Base-by-base conservation (phyloP, 2,888 invertebrate genomes). In the Omphaloscelis lunosa region DNA sequence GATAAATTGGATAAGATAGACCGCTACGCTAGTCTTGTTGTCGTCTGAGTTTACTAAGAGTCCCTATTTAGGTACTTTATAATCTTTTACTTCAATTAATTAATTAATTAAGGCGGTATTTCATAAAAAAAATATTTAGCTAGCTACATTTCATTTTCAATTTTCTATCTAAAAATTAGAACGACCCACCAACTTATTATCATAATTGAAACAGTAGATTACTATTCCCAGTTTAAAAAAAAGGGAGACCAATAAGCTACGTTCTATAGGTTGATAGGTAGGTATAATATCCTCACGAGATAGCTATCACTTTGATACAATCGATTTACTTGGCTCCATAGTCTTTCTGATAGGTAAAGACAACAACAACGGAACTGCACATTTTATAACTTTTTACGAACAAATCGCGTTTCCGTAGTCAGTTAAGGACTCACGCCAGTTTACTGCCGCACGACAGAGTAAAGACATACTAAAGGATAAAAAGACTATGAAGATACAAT, bases 1-100 rank as follows among this genome's bases (percentile, higher is more conserved):
- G 88, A 88, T 88, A 89, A 90, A 89, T 89, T 78, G 78, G 88
- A 86, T 92, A 89, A 92, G 89, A 91, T 89, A 86, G 53, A 68
- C 41, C 53, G 63, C 48, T 66, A 34, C 65, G 72, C 71, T 63
- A 53, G 53, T 68, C n/a, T 75, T 39, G n/a, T 63, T 79, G 58
- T 76, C 74, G 58, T 27, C 53, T 70, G 41, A 29, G 29, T 77
- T 76, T 69, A 53, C 20, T 29, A 53, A 53, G 27, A 61, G 63
- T 34, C 53, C 53, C 58, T 72, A 53, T 58, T 58, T 20, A 62
- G 7, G 12, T 20, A 66, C 5, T 17, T 48, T 15, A 23, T 58
- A 34, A 74, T 59, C 51, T 53, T 68, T 27, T 23, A 72, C 15
- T 61, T 45, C 39, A 68, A 62, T 8, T n/a, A 59, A 2, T 27